Evolutionary conservation across 2,797 vertebrate species (phyloP).

Genomic region (Jordanella pulchra): DNA sequence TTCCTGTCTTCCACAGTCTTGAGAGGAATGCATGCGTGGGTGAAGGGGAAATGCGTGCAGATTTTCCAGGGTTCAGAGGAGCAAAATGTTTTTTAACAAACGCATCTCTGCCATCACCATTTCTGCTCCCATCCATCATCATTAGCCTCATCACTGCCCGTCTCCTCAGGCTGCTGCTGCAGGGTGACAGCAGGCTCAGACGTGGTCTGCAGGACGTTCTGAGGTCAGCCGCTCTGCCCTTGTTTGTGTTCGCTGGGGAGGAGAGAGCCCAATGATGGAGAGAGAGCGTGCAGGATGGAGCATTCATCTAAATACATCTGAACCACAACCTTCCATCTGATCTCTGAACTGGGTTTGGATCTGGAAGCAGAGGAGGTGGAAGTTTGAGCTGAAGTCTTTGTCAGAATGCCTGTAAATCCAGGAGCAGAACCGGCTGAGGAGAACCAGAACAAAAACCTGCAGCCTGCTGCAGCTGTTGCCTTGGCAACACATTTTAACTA

Average conservation of each 20-base stretch:
- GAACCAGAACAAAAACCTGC: conserved; percentile 1
- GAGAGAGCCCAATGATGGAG: conserved; percentile 1
- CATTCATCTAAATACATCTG: conserved; percentile 22
- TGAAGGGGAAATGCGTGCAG: conserved; percentile 2
- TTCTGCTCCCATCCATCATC: conserved; percentile 44
- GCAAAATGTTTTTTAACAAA: conserved; percentile 4
- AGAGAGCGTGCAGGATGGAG: neutral
- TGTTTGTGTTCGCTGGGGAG: conserved; percentile 19
- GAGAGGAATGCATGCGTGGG: conserved; percentile 10
- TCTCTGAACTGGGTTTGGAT: conserved; percentile 19
- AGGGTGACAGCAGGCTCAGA: conserved; percentile 19
- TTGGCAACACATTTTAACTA: conserved; percentile 26
- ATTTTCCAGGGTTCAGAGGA: conserved; percentile 5
- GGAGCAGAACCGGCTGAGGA: conserved; percentile 22
- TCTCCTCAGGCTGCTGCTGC: conserved; percentile 33
- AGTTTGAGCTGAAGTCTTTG: neutral
- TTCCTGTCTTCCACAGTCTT: conserved; percentile 1
- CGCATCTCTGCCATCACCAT: conserved; percentile 14
- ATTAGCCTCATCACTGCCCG: conserved; percentile 38
- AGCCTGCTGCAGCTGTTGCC: conserved; percentile 11
- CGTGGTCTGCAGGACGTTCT: conserved; percentile 28
- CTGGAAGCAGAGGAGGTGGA: conserved; percentile 8
- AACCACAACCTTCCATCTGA: conserved; percentile 4
- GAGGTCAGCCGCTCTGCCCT: conserved; percentile 48
- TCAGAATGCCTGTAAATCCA: neutral